Conservation (phyloP, 2,797 vertebrate genomes). For the Falco berigora region DNA sequence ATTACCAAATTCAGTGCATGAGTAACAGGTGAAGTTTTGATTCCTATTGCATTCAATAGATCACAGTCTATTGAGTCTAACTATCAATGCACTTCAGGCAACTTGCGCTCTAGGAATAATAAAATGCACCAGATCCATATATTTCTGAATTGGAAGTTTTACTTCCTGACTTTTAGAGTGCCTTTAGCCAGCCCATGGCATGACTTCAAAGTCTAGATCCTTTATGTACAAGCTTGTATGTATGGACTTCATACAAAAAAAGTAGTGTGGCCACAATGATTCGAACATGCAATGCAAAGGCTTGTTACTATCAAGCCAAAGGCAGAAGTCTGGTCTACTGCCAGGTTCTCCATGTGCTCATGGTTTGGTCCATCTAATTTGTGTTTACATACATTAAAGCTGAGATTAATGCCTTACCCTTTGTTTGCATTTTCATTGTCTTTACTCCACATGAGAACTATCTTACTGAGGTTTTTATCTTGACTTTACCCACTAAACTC, state of each 20-base stretch:
- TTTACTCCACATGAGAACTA: not conserved
- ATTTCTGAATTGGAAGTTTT: not conserved
- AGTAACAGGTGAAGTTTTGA: not conserved
- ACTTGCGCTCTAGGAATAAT: not conserved
- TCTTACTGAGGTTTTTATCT: not conserved
- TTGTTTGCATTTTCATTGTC: not conserved
- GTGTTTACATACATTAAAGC: not conserved
- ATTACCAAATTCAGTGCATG: not conserved
- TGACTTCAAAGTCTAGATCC: not conserved
- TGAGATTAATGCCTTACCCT: not conserved
- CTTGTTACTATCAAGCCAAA: not conserved
- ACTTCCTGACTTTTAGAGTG: not conserved
- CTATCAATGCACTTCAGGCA: not conserved
- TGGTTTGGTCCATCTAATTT: not conserved
- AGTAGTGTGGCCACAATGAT: not conserved
- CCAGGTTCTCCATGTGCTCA: not conserved
- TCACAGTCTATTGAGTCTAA: not conserved
- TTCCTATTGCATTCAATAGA: not conserved
- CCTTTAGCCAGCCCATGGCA: not conserved
- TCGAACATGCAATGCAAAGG: not conserved
- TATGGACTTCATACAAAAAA: not conserved
- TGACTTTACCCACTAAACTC: not conserved
- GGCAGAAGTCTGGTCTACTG: not conserved
- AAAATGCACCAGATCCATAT: not conserved
- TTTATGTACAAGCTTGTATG: not conserved